These are phyloP conservation scores for Drosophila murphyi DNA, from an alignment of 1,140 invertebrate species.

Conservation along the genomic window DNA sequence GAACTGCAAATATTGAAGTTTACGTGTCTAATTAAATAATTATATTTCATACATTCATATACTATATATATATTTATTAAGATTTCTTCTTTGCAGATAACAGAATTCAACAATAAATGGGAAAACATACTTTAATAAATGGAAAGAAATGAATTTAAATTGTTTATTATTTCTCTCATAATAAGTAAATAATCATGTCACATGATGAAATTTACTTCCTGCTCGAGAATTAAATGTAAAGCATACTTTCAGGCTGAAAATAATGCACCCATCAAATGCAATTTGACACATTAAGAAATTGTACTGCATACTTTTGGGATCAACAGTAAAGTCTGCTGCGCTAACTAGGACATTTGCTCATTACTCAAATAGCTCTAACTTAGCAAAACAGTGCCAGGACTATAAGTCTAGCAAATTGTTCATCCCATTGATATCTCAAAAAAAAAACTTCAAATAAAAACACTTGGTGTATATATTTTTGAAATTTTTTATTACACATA, in stretches of 20 bases:
- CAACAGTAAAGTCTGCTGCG: background rate
- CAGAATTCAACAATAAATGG: too few species aligned
- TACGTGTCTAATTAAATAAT: background rate
- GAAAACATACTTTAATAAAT: too few species aligned
- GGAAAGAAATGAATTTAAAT: too few species aligned
- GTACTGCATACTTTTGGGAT: background rate
- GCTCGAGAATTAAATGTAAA: background rate
- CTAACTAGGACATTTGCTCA: too few species aligned
- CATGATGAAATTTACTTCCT: background rate
- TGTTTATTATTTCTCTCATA: too few species aligned
- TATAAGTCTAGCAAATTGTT: too few species aligned
- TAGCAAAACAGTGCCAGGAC: too few species aligned
- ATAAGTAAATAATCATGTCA: too few species aligned
- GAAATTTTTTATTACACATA: constrained; percentile 48
- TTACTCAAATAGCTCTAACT: too few species aligned
- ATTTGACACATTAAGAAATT: too few species aligned
- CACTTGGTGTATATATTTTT: background rate
- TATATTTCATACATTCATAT: too few species aligned
- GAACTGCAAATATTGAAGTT: background rate
- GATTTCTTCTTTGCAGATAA: background rate
- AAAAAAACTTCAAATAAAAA: background rate
- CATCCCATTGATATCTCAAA: background rate
- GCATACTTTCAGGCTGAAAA: constrained; percentile 2
- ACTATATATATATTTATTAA: background rate
- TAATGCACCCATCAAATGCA: background rate